phyloP scores from a whole-genome alignment of 2,113 vertebrate genomes.

The Perca flavescens region DNA sequence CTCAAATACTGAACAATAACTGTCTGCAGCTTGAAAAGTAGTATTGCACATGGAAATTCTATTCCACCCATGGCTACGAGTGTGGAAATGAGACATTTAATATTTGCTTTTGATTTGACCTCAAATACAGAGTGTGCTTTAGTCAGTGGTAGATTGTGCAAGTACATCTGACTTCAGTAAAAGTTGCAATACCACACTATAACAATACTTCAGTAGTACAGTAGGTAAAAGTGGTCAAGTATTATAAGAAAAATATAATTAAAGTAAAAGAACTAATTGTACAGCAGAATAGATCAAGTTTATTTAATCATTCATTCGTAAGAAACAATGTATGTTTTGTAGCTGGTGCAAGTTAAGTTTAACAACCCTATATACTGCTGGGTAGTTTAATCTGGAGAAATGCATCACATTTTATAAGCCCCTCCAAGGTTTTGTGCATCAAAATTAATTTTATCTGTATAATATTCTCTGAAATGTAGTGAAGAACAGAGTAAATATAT shows the following conservation, averaged over 20 bases:
- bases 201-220: not conserved
- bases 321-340: not conserved
- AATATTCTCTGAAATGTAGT: not conserved
- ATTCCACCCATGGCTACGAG: constrained; percentile 1
- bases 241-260: too few species aligned
- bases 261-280: not conserved
- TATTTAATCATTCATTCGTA: not conserved
- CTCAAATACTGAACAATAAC: constrained; percentile 26
- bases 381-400: not conserved
- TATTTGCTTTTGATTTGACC: constrained; percentile 18
- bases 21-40: constrained; percentile 22
- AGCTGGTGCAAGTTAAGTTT: not conserved
- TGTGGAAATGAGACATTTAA: not conserved
- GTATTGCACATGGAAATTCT: not conserved
- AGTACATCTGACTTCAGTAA: not conserved
- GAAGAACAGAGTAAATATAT: too few species aligned
- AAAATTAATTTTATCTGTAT: not conserved
- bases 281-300: not conserved
- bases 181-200: not conserved
- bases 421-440: not conserved
- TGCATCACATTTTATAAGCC: not conserved
- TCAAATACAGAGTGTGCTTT: not conserved
- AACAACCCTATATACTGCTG: not conserved
- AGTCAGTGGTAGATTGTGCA: not conserved
- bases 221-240: not conserved